A percentile compares a stretch with the other conserved stretches of the same genome.
Evolutionary conservation across 2,888 invertebrate species (phyloP).

Genomic region (Cremastinae sp.): DNA sequence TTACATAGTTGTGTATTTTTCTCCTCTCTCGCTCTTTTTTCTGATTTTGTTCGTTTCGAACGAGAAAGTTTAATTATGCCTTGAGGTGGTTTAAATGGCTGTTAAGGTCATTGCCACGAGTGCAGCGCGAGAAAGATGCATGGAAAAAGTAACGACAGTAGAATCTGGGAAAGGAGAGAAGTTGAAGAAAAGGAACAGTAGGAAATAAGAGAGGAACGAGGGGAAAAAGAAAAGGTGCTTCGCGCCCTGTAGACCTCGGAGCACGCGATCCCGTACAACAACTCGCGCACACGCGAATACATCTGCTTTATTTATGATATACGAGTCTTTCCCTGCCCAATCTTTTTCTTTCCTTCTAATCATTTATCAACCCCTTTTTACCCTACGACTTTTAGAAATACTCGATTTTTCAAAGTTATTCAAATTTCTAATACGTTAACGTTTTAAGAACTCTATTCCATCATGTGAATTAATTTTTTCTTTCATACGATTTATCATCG

Average conservation of each 20-base stretch:
- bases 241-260: slow-evolving; percentile 20
- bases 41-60: slow-evolving; percentile 67
- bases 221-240: slow-evolving; percentile 5
- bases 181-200: slow-evolving; percentile 44
- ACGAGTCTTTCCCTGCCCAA: slow-evolving; percentile 15
- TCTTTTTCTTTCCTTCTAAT: neutral
- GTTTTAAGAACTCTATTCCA: too few species aligned
- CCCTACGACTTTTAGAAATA: too few species aligned
- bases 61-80: slow-evolving; percentile 73
- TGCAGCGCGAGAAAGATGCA: slow-evolving; percentile 48
- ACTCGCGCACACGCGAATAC: slow-evolving; percentile 41
- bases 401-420: neutral
- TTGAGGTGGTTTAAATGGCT: slow-evolving; percentile 61
- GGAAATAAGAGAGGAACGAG: slow-evolving; percentile 28
- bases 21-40: slow-evolving; percentile 7
- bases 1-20: slow-evolving; percentile 14
- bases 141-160: slow-evolving; percentile 61
- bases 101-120: slow-evolving; percentile 55
- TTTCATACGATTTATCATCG: too few species aligned
- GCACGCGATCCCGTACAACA: slow-evolving; percentile 53
- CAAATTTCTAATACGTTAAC: neutral
- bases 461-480: too few species aligned
- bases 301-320: slow-evolving; percentile 32
- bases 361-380: neutral
- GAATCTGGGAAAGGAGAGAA: slow-evolving; percentile 49